These are phyloP conservation scores for Cylas formicarius DNA, from an alignment of 1,140 invertebrate genomes.

Conservation along the genomic window DNA sequence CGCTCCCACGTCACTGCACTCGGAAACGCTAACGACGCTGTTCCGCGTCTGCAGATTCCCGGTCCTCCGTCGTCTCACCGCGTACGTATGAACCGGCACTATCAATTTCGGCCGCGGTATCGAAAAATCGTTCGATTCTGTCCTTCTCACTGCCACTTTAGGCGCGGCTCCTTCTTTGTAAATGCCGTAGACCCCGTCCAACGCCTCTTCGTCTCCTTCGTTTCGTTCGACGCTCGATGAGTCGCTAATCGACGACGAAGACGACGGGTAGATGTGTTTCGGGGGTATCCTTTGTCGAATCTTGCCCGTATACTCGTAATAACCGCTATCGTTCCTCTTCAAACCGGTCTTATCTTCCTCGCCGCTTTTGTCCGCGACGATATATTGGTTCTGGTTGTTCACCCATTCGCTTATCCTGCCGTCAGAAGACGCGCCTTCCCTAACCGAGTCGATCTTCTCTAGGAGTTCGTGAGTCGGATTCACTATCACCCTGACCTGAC, in stretches of 20 bases:
- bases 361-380: conserved; percentile 13
- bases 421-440: conserved; percentile 9
- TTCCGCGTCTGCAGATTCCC: conserved; percentile 49
- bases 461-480: conserved; percentile 19
- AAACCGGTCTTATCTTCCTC: conserved; percentile 12
- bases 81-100: conserved; percentile 80
- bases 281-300: conserved; percentile 36
- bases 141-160: conserved; percentile 36
- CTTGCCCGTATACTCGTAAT: conserved; percentile 33
- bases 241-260: conserved; percentile 16
- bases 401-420: conserved; percentile 33
- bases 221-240: conserved; percentile 8
- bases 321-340: conserved; percentile 35
- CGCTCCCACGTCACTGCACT: conserved; percentile 9
- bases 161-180: conserved; percentile 40
- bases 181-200: conserved; percentile 31
- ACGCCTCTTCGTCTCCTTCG: conserved; percentile 29
- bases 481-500: conserved; percentile 15
- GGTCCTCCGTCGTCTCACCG: conserved; percentile 65
- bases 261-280: conserved; percentile 31
- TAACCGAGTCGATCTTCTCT: conserved; percentile 11
- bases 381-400: conserved; percentile 34
- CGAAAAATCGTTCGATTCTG: conserved; percentile 54
- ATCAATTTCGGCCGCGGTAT: conserved; percentile 78
- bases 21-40: conserved; percentile 19